These are phyloP conservation scores for Babylonia areolata DNA, from an alignment of 1,140 invertebrate genomes.

Conservation along the genomic window DNA sequence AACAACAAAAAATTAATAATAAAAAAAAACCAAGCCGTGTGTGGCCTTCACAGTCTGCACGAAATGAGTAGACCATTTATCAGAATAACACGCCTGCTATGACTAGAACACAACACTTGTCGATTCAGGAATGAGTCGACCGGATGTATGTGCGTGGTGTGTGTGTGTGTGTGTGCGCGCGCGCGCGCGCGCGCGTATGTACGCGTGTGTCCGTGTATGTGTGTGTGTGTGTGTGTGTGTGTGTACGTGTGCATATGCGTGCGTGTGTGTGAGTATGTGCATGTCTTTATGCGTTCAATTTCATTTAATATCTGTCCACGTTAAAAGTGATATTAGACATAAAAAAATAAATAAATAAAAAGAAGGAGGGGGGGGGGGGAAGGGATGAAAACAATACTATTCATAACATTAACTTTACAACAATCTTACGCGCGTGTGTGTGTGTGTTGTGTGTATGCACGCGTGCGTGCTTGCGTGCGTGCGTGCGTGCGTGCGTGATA, in stretches of 20 bases:
- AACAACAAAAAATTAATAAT: too few species aligned
- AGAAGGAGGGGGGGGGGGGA: too few species aligned
- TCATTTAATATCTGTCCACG: background rate
- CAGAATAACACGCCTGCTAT: background rate
- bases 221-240: background rate
- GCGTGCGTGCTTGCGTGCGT: too few species aligned
- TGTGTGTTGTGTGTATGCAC: too few species aligned
- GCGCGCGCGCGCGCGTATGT: background rate
- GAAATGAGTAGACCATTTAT: background rate
- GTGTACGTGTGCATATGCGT: background rate
- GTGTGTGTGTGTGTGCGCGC: too few species aligned
- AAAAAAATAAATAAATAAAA: background rate
- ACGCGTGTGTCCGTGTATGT: background rate
- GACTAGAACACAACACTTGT: background rate
- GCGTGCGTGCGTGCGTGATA: too few species aligned
- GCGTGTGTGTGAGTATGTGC: too few species aligned
- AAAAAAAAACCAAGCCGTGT: background rate
- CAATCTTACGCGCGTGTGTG: background rate
- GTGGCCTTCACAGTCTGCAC: background rate
- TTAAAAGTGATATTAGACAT: background rate
- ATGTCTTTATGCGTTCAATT: too few species aligned
- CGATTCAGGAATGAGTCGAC: background rate
- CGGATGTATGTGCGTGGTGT: too few species aligned
- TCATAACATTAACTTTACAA: background rate
- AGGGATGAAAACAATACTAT: too few species aligned